A percentile compares a stretch with the other conserved stretches of the same genome.
Conservation (phyloP, 2,797 vertebrate species). For the Varecia variegata region DNA sequence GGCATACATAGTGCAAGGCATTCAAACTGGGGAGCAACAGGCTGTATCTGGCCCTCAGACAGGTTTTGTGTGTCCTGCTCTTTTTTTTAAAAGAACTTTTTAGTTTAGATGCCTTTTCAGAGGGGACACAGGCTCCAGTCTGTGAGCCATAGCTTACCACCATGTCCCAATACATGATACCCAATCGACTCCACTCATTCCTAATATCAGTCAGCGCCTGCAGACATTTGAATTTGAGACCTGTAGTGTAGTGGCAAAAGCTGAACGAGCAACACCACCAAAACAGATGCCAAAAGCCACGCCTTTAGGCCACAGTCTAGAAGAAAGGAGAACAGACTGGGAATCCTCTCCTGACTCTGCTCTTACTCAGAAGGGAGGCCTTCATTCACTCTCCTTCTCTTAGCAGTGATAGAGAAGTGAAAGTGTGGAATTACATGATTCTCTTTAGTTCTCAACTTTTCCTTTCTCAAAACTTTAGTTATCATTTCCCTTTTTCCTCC, state of each 20-base stretch:
- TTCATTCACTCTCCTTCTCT: neutral
- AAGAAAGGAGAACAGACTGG: neutral
- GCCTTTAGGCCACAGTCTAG: neutral
- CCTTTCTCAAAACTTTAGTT: conserved; percentile 24
- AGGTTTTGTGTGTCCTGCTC: neutral
- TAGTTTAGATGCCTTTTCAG: neutral
- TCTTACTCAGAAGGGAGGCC: neutral
- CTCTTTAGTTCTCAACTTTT: neutral
- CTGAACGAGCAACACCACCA: neutral
- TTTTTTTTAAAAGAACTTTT: neutral
- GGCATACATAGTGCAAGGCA: neutral
- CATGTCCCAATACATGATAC: neutral
- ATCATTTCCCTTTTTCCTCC: neutral
- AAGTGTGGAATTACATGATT: neutral
- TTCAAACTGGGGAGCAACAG: neutral
- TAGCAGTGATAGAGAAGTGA: neutral
- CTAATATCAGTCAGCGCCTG: neutral
- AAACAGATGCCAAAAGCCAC: neutral
- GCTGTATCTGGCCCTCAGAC: neutral
- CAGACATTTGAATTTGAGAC: neutral
- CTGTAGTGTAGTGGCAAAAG: neutral
- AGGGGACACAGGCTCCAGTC: neutral
- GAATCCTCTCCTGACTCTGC: neutral
- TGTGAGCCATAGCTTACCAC: neutral
- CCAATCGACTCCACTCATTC: neutral